Base-by-base conservation (phyloP, 2,113 vertebrate species). In the Chloropsis cyanopogon region DNA sequence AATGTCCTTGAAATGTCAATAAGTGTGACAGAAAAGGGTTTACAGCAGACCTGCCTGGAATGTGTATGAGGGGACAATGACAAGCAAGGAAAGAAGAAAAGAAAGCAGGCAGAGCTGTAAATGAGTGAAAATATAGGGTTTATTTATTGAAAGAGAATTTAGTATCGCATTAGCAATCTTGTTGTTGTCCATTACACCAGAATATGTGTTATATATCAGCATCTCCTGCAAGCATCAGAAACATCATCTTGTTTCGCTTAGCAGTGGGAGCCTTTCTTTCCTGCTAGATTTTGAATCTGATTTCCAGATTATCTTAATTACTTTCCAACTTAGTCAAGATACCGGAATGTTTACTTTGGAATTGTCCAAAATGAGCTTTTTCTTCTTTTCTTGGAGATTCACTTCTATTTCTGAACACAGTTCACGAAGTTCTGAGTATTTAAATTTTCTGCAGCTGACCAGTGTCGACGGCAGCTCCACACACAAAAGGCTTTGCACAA, bases 311-410 rank as follows among this genome's bases (percentile, higher is more conserved):
- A 94, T 76, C 66, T 86, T 92, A 86, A 96, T 91, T 86, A 71
- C 72, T 90, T 88, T 92, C 81, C 69, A 90, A 28, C 68, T 63
- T 81, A 96, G 86, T 92, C 90, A 94, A 91, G 83, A 95, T 76
- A 81, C 37, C 86, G 86, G 91, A 93, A 95, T 95, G 90, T 93
- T 97, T 94, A 86, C 90, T 79, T 83, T 95, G 78, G 93, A 96
- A 61, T 72, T 82, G 72, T 80, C 65, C 52, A 65, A 54, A 88
- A 88, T 19, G 9, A 86, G 25, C 3, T 86, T 95, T 95, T 92
- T 54, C 59, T 78, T 87, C 71, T 80, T 84, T 82, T 91, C 60
- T 84, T 88, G 41, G 79, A 66, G 50, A 71, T 44, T 77, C 44
- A 31, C 12, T 86, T 86, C 56, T 88, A 22, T 83, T 91, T 83